Evolutionary conservation across 2,888 invertebrate species (phyloP).

Genomic region (Pomacea canaliculata): DNA sequence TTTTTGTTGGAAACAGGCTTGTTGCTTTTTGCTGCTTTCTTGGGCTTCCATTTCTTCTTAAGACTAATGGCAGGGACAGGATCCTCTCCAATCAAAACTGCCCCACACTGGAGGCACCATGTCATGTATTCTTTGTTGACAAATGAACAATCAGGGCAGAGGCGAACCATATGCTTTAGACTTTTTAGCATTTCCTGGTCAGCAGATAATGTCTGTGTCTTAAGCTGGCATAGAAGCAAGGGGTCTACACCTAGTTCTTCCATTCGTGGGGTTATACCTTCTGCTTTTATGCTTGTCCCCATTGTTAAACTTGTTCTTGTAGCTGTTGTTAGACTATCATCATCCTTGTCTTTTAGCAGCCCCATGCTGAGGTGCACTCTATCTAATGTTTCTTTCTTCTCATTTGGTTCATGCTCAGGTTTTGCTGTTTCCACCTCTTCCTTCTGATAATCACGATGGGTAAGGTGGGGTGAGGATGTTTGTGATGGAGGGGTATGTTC

Average conservation of each 20-base stretch:
- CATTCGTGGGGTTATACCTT: conserved; percentile 56
- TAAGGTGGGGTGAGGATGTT: conserved; percentile 2
- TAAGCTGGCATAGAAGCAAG: conserved; percentile 28
- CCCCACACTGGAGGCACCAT: conserved; percentile 62
- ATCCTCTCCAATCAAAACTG: conserved; percentile 58
- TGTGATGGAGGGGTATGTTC: conserved; percentile 8
- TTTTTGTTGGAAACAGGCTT: not conserved
- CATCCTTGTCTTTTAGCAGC: conserved; percentile 9
- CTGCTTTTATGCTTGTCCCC: conserved; percentile 47
- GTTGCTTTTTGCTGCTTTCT: not conserved
- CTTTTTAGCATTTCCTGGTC: conserved; percentile 27
- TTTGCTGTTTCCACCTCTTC: not conserved
- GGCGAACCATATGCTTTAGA: conserved; percentile 15
- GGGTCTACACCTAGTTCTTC: conserved; percentile 52
- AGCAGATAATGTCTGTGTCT: conserved; percentile 16
- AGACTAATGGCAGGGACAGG: conserved; percentile 46
- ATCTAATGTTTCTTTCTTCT: conserved; percentile 7
- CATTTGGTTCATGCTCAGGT: not conserved
- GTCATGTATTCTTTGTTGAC: conserved; percentile 60
- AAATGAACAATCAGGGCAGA: conserved; percentile 57
- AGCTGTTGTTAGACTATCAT: conserved; percentile 17
- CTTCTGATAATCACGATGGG: not conserved
- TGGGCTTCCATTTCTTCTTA: conserved; percentile 32
- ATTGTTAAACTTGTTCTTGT: conserved; percentile 23
- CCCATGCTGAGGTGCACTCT: conserved; percentile 3